Conservation (phyloP, 2,797 vertebrate genomes). For the Siniperca obscura region DNA sequence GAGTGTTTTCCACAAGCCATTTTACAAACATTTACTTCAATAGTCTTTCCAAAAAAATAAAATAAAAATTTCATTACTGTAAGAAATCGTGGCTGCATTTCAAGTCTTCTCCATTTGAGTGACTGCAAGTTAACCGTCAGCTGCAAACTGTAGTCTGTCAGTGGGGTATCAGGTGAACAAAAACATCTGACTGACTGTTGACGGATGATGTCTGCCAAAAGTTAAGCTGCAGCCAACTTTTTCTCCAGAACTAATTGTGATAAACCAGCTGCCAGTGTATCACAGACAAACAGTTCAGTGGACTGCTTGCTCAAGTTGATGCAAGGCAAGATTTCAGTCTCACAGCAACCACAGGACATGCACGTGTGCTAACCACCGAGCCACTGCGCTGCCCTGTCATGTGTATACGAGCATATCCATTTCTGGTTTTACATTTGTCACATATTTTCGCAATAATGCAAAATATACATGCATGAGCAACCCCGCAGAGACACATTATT, state of each 20-base stretch:
- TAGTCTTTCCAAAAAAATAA: not conserved
- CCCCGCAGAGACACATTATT: not conserved
- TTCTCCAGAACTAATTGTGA: constrained; percentile 9
- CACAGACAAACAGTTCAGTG: constrained; percentile 25
- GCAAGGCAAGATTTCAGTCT: not conserved
- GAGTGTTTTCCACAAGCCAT: not conserved
- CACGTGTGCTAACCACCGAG: not conserved
- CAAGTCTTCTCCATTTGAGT: not conserved
- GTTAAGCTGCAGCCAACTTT: constrained; percentile 3
- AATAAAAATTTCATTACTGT: not conserved
- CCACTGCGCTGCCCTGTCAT: not conserved
- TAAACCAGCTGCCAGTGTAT: constrained; percentile 18
- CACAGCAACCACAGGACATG: not conserved
- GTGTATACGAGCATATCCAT: not conserved
- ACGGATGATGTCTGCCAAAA: constrained; percentile 7
- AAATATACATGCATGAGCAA: not conserved
- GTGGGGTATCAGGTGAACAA: not conserved
- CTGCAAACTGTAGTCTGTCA: not conserved
- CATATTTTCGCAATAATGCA: not conserved
- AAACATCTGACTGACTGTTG: constrained; percentile 13
- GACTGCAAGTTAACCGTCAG: not conserved
- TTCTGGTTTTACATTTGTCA: not conserved
- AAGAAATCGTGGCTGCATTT: not conserved
- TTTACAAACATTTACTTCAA: constrained; percentile 13
- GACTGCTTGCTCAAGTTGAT: constrained; percentile 7